These are phyloP conservation scores for Sphaerodactylus townsendi DNA, from an alignment of 2,113 vertebrate genomes.

Conservation along the genomic window DNA sequence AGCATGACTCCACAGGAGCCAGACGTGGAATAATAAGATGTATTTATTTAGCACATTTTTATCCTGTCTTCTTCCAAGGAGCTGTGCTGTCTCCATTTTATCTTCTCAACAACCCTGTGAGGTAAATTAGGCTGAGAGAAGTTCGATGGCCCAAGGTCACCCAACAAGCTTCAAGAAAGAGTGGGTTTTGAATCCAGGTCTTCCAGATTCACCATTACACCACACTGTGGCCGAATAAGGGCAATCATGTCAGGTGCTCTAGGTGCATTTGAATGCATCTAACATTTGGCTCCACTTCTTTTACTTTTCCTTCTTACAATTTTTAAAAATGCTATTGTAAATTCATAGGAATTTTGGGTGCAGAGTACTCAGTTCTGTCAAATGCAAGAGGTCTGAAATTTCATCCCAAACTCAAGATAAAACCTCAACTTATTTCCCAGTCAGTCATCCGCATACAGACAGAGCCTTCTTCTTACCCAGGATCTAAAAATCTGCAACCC, in stretches of 20 bases:
- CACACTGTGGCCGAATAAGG: neutral
- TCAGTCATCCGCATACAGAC: constrained; percentile 26
- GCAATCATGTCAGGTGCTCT: neutral
- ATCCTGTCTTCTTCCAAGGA: too few relatives aligned
- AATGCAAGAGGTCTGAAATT: neutral
- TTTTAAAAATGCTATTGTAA: neutral
- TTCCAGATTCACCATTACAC: too few relatives aligned
- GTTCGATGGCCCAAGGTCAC: too few relatives aligned
- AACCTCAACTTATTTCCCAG: neutral
- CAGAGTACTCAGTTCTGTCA: neutral
- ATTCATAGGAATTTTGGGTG: accelerated
- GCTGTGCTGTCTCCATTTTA: too few relatives aligned
- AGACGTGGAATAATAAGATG: neutral
- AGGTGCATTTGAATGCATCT: neutral
- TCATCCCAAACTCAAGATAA: constrained; percentile 4
- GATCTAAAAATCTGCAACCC: constrained; percentile 16
- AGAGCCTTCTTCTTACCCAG: constrained; percentile 26
- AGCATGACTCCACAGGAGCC: neutral
- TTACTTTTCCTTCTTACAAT: neutral
- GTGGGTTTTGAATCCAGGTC: too few relatives aligned
- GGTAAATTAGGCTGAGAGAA: too few relatives aligned
- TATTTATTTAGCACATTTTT: too few relatives aligned
- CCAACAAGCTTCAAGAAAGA: too few relatives aligned
- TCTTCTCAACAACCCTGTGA: too few relatives aligned
- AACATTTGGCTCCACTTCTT: neutral